phyloP scores from a whole-genome alignment of 2,797 vertebrate genomes.

The Astyanax mexicanus region DNA sequence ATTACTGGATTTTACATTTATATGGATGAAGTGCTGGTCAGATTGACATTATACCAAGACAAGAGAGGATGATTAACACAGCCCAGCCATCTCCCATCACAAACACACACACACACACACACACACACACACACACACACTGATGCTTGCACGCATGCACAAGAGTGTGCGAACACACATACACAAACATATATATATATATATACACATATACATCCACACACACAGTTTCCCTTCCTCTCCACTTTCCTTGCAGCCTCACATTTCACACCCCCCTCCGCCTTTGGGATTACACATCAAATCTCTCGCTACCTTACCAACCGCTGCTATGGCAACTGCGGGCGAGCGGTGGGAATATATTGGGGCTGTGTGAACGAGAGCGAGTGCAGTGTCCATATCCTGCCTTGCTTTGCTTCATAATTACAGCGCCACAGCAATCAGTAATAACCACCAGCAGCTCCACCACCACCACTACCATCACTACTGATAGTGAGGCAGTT shows the following conservation, averaged over 20 bases:
- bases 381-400: conserved; percentile 61
- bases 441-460: conserved; percentile 47
- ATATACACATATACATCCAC: neutral
- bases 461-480: conserved; percentile 31
- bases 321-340: conserved; percentile 85
- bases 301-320: conserved; percentile 71
- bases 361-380: conserved; percentile 53
- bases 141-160: no score
- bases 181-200: neutral
- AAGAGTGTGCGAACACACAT: no score
- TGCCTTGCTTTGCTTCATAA: conserved; percentile 52
- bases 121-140: neutral
- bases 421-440: conserved; percentile 49
- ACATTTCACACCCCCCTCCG: conserved; percentile 72
- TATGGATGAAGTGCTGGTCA: neutral
- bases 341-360: conserved; percentile 62
- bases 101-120: neutral
- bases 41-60: conserved; percentile 33
- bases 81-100: neutral
- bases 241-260: conserved; percentile 68
- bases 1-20: conserved; percentile 16
- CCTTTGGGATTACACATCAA: conserved; percentile 77
- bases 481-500: no score
- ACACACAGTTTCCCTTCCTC: conserved; percentile 7
- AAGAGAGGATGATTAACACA: conserved; percentile 20